Percentiles rank a stretch among this genome's conserved stretches.
These are phyloP conservation scores for Archilochus colubris DNA, from an alignment of 2,113 vertebrate genomes.

Conservation along the genomic window DNA sequence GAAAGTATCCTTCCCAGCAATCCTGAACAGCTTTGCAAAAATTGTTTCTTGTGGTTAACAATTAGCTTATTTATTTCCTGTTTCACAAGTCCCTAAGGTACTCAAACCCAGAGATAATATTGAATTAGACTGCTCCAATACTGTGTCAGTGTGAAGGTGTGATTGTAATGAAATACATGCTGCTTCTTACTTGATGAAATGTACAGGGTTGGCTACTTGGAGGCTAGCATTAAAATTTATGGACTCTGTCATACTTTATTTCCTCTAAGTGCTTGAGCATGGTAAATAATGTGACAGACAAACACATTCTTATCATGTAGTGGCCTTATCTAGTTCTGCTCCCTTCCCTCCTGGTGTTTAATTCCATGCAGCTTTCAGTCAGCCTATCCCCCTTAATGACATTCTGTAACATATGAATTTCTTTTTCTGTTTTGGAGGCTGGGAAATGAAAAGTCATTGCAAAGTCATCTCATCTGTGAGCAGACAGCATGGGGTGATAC, in stretches of 20 bases:
- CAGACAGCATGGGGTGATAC: not conserved
- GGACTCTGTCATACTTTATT: not conserved
- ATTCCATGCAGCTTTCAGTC: not conserved
- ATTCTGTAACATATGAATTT: not conserved
- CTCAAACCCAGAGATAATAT: not conserved
- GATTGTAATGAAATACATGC: not conserved
- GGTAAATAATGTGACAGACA: not conserved
- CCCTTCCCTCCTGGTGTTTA: not conserved
- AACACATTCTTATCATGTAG: not conserved
- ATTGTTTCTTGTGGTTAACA: not conserved
- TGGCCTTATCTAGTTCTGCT: not conserved
- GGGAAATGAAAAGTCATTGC: not conserved
- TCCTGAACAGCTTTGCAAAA: not conserved
- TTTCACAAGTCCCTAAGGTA: not conserved
- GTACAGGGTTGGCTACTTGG: not conserved
- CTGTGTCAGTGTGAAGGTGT: not conserved
- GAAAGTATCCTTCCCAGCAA: not conserved
- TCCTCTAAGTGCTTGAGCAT: not conserved
- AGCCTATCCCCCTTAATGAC: not conserved
- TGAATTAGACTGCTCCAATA: not conserved
- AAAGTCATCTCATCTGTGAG: constrained; percentile 20
- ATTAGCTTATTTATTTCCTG: not conserved
- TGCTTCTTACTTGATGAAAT: not conserved
- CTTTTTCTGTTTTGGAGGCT: not conserved
- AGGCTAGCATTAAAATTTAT: not conserved